A percentile compares a stretch with the other conserved stretches of the same genome.
Evolutionary conservation across 1,140 invertebrate species (phyloP).

Genomic region (Temnothorax longispinosus): DNA sequence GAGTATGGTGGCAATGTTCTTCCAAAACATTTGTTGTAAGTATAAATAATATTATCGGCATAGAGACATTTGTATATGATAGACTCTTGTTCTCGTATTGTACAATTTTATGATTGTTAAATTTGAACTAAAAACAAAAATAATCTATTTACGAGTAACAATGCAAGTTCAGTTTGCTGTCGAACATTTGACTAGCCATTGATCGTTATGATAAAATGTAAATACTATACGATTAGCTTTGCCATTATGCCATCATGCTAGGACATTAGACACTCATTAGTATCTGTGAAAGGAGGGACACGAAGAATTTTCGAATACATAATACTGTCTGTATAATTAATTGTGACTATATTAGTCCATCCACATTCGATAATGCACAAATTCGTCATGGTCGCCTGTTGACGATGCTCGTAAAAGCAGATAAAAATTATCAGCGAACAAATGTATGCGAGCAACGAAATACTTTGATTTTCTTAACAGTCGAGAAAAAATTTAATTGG

Average conservation of each 20-base stretch:
- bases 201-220: constrained; percentile 20
- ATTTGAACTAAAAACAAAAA: constrained; percentile 33
- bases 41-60: constrained; percentile 33
- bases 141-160: constrained; percentile 43
- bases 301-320: constrained; percentile 1
- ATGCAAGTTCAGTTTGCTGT: constrained; percentile 41
- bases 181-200: constrained; percentile 27
- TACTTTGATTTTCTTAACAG: constrained; percentile 18
- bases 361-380: constrained; percentile 7
- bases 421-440: neutral
- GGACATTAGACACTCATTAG: neutral
- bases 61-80: constrained; percentile 47
- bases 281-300: neutral
- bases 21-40: constrained; percentile 49
- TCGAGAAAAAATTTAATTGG: neutral
- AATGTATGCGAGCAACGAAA: constrained; percentile 9
- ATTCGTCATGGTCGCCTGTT: neutral
- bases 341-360: constrained; percentile 17
- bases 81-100: constrained; percentile 53
- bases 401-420: constrained; percentile 7
- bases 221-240: constrained; percentile 40
- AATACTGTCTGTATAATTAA: constrained; percentile 8
- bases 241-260: constrained; percentile 51
- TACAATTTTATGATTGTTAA: constrained; percentile 62
- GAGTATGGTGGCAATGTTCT: constrained; percentile 62